Evolutionary conservation across 2,113 vertebrate species (phyloP).

Genomic region (Dasyurus viverrinus): DNA sequence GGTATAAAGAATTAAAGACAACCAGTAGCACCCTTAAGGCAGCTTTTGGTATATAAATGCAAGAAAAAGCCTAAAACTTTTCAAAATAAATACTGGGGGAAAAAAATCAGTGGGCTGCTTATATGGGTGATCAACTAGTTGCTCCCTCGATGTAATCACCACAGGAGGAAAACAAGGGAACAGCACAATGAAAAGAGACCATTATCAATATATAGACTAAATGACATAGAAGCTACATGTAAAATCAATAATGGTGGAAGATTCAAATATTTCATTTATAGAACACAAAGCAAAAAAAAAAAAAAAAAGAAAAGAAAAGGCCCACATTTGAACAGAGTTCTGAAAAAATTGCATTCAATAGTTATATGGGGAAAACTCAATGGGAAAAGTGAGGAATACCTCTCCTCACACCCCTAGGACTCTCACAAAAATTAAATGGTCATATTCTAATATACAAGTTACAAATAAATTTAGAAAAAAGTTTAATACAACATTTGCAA

Average conservation of each 20-base stretch:
- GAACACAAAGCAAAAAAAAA: not conserved
- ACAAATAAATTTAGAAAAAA: too few relatives aligned
- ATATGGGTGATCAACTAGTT: not conserved
- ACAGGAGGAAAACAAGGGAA: not conserved
- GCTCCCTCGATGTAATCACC: not conserved
- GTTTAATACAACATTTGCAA: too few relatives aligned
- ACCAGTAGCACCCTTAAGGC: not conserved
- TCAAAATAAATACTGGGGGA: not conserved
- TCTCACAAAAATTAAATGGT: not conserved
- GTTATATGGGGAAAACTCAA: not conserved
- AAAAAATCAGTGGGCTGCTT: not conserved
- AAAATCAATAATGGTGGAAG: not conserved
- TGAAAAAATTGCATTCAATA: not conserved
- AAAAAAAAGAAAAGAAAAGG: too few relatives aligned
- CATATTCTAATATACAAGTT: not conserved
- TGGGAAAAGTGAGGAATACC: not conserved
- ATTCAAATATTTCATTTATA: too few relatives aligned
- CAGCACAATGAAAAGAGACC: not conserved
- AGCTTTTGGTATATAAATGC: not conserved
- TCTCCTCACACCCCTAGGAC: too few relatives aligned
- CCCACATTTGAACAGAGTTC: not conserved
- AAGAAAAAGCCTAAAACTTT: not conserved
- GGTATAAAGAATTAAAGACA: not conserved
- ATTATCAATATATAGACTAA: not conserved
- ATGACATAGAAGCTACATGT: not conserved